Conservation (phyloP, 2,113 vertebrate species). For the Nesoenas mayeri region DNA sequence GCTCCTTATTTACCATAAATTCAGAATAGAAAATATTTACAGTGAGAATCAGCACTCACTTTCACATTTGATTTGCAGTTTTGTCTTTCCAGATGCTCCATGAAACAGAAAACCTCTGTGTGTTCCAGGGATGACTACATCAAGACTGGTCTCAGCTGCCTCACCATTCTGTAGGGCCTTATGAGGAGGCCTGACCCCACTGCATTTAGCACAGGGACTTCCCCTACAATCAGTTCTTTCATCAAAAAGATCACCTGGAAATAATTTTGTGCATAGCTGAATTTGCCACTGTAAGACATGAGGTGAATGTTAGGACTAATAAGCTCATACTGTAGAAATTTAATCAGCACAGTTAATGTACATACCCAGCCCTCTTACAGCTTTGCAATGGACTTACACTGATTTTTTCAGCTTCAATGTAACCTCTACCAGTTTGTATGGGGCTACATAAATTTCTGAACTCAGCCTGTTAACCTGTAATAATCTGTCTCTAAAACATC, state of each 20-base stretch:
- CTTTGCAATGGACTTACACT: not conserved
- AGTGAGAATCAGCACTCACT: not conserved
- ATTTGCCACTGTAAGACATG: not conserved
- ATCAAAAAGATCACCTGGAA: conserved; percentile 31
- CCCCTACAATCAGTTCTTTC: not conserved
- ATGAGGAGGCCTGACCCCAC: not conserved
- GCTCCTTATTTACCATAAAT: not conserved
- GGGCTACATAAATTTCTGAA: not conserved
- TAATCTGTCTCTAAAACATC: not conserved
- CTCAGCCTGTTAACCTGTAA: not conserved
- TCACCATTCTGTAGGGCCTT: not conserved
- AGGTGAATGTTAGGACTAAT: not conserved
- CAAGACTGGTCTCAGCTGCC: conserved; percentile 2
- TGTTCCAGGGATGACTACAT: not conserved
- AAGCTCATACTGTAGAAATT: not conserved
- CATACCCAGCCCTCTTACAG: not conserved
- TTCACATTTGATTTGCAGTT: conserved; percentile 12
- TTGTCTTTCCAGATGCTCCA: not conserved
- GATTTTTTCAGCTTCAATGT: not conserved
- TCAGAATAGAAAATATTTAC: conserved; percentile 10
- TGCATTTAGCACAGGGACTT: not conserved
- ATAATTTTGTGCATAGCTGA: not conserved
- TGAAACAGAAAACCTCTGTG: not conserved
- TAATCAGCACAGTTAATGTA: not conserved
- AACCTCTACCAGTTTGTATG: not conserved